Conservation (phyloP, 2,113 vertebrate genomes). For the Melanotaenia duboulayi region DNA sequence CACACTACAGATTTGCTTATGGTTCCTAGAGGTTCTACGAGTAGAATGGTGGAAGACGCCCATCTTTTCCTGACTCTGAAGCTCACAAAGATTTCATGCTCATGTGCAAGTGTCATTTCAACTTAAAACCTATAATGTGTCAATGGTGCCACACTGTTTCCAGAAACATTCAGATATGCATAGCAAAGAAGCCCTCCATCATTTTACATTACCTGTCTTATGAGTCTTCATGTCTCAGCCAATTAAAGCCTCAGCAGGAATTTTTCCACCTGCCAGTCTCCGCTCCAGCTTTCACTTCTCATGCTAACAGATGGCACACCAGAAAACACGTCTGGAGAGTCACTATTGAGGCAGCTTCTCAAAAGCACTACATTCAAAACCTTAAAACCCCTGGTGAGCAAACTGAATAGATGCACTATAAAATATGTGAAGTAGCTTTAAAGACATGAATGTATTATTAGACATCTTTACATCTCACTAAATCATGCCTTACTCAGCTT, state of each 20-base stretch:
- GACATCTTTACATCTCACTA: slow-evolving; percentile 5
- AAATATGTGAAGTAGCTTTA: slow-evolving; percentile 3
- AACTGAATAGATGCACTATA: not conserved
- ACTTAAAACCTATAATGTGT: slow-evolving; percentile 34
- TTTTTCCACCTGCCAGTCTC: slow-evolving; percentile 60
- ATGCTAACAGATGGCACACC: slow-evolving; percentile 51
- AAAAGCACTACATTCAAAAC: slow-evolving; percentile 22
- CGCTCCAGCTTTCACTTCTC: slow-evolving; percentile 6
- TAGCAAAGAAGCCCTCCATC: slow-evolving; percentile 59
- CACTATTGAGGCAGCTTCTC: slow-evolving; percentile 44
- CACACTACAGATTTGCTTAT: too few species aligned
- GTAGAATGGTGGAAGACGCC: too few species aligned
- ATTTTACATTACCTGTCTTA: slow-evolving; percentile 56
- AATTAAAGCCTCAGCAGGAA: slow-evolving; percentile 61
- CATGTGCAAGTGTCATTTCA: slow-evolving; percentile 38
- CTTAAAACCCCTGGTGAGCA: slow-evolving; percentile 41
- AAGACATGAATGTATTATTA: not conserved
- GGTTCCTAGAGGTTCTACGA: too few species aligned
- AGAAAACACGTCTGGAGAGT: slow-evolving; percentile 39
- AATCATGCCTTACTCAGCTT: not conserved
- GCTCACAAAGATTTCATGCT: slow-evolving; percentile 51
- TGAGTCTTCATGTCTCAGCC: slow-evolving; percentile 25
- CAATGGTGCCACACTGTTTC: slow-evolving; percentile 39
- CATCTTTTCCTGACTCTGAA: too few species aligned
- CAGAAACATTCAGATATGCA: slow-evolving; percentile 38